A percentile compares a stretch with the other conserved stretches of the same genome.
These are phyloP conservation scores for Apteryx owenii DNA, from an alignment of 2,113 vertebrate genomes.

Conservation along the genomic window DNA sequence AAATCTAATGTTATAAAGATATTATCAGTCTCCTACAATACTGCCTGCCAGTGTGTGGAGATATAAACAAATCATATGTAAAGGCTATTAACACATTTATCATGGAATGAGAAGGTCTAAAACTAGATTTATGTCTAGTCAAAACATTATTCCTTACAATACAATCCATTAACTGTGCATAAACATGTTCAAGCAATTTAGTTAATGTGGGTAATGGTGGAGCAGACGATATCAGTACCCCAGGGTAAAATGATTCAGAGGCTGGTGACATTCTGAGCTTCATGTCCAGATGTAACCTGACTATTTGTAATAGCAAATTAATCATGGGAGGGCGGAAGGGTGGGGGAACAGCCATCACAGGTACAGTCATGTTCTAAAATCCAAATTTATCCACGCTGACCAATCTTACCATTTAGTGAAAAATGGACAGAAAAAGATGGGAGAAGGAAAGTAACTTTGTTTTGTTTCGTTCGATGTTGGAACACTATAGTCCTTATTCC, in stretches of 20 bases:
- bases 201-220: slow-evolving; percentile 43
- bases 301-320: slow-evolving; percentile 48
- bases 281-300: slow-evolving; percentile 56
- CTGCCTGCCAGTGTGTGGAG: background rate
- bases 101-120: background rate
- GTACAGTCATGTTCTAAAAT: background rate
- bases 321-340: background rate
- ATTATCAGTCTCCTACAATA: background rate
- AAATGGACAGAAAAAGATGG: background rate
- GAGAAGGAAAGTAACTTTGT: background rate
- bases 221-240: slow-evolving; percentile 6
- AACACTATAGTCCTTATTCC: background rate
- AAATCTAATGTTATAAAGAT: background rate
- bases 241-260: slow-evolving; percentile 62
- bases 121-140: slow-evolving; percentile 55
- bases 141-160: slow-evolving; percentile 53
- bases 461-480: background rate
- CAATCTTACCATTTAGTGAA: background rate
- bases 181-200: slow-evolving; percentile 72
- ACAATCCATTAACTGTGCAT: slow-evolving; percentile 68
- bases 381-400: background rate
- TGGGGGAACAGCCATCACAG: background rate
- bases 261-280: slow-evolving; percentile 39
- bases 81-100: slow-evolving; percentile 58
- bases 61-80: slow-evolving; percentile 35